Evolutionary conservation across 1,140 invertebrate genomes (phyloP).

Genomic region (Aphelinus atriplicis): DNA sequence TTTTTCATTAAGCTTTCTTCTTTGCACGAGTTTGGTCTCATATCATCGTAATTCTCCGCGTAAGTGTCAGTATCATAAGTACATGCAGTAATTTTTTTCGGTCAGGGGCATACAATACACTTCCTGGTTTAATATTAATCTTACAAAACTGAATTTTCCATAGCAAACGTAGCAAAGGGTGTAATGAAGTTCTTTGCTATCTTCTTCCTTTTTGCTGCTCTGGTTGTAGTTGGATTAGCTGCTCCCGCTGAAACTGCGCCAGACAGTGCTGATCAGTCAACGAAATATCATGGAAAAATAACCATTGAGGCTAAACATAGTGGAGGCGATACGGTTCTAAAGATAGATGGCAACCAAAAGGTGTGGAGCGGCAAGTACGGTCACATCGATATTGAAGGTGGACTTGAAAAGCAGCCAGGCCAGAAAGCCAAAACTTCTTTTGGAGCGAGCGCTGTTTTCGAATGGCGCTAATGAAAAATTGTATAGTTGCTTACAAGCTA

Average conservation of each 20-base stretch:
- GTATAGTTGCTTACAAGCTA: too few relatives aligned
- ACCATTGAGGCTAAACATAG: conserved; percentile 1
- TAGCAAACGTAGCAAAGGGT: too few relatives aligned
- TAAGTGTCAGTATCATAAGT: too few relatives aligned
- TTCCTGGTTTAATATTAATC: too few relatives aligned
- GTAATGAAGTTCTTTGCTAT: neutral
- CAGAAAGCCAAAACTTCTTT: neutral
- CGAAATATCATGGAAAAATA: conserved; percentile 1
- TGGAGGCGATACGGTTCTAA: neutral
- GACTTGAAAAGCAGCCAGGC: neutral
- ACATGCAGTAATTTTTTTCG: too few relatives aligned
- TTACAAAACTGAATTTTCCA: too few relatives aligned
- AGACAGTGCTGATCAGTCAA: neutral
- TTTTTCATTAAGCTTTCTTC: too few relatives aligned
- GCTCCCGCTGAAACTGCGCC: neutral
- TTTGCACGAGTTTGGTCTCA: too few relatives aligned
- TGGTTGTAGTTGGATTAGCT: neutral
- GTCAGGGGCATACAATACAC: too few relatives aligned
- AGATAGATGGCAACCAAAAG: neutral
- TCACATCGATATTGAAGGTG: neutral
- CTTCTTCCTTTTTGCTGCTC: neutral
- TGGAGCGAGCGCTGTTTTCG: too few relatives aligned
- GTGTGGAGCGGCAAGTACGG: conserved; percentile 16
- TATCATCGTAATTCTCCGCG: too few relatives aligned
- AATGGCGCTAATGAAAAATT: too few relatives aligned